Evolutionary conservation across 2,888 invertebrate species (phyloP).

Genomic region (Boloria euphrosyne): DNA sequence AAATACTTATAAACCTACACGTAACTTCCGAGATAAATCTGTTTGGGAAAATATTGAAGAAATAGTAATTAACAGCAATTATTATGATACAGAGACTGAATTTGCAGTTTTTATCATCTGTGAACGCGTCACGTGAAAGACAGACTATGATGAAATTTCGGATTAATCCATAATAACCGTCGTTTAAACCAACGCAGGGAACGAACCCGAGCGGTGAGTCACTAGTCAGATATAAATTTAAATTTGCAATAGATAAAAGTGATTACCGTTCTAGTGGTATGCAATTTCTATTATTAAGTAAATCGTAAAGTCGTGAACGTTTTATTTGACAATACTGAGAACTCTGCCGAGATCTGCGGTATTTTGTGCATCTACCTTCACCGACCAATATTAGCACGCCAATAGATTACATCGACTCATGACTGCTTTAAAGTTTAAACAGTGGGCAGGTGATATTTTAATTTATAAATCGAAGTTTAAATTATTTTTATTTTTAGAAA

Average conservation of each 20-base stretch:
- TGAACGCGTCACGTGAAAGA: too few species aligned
- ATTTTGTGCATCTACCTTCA: slow-evolving; percentile 76
- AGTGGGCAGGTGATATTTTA: slow-evolving; percentile 48
- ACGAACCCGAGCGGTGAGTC: too few species aligned
- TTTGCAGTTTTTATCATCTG: too few species aligned
- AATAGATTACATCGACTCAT: slow-evolving; percentile 62
- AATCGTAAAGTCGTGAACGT: slow-evolving; percentile 30
- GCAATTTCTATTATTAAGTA: slow-evolving; percentile 22
- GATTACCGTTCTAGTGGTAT: not conserved
- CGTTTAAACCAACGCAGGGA: too few species aligned
- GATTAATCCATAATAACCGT: too few species aligned
- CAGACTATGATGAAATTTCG: too few species aligned
- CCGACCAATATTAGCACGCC: slow-evolving; percentile 70
- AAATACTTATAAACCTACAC: not conserved
- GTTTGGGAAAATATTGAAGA: too few species aligned
- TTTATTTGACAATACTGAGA: slow-evolving; percentile 43
- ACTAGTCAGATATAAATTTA: not conserved
- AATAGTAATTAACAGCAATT: too few species aligned
- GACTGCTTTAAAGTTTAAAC: slow-evolving; percentile 61
- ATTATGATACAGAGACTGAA: too few species aligned
- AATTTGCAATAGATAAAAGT: not conserved
- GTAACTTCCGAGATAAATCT: not conserved
- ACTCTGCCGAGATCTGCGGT: slow-evolving; percentile 50
- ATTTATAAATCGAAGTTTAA: slow-evolving; percentile 1
- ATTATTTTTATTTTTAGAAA: too few species aligned